Evolutionary conservation across 2,888 invertebrate species (phyloP).

Genomic region (Heliconius charithonia): DNA sequence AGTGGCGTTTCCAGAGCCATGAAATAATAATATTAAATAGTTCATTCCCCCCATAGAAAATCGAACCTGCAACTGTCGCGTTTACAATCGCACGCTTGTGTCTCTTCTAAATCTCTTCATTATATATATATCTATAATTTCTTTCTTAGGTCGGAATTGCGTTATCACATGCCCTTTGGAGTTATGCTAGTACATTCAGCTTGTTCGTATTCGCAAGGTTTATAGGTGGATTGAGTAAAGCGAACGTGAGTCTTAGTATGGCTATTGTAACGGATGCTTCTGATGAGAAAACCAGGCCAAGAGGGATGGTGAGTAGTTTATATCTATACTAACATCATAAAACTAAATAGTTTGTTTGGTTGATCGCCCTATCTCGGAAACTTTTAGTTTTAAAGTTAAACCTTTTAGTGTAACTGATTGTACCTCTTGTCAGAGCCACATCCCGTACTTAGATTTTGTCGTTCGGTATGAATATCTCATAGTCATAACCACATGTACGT

Average conservation of each 20-base stretch:
- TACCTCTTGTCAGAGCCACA: no score
- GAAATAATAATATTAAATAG: background rate
- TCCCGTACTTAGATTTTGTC: no score
- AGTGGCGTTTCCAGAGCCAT: background rate
- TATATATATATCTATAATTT: no score
- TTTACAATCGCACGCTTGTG: background rate
- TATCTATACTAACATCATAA: background rate
- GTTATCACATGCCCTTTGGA: conserved; percentile 94
- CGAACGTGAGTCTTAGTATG: conserved; percentile 97
- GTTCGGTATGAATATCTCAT: no score
- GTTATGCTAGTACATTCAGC: conserved; percentile 92
- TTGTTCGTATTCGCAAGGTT: conserved; percentile 96
- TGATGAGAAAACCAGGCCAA: conserved; percentile 91
- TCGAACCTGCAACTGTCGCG: background rate
- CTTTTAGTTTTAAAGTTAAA: no score
- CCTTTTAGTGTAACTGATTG: no score
- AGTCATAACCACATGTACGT: no score
- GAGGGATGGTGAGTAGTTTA: conserved; percentile 91
- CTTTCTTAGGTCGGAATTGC: conserved; percentile 90
- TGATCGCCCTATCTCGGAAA: no score
- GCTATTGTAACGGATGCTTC: conserved; percentile 97
- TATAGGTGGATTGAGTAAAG: conserved; percentile 97
- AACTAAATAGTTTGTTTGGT: background rate
- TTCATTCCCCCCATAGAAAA: no score
- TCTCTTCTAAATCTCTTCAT: background rate